Evolutionary conservation across 2,888 invertebrate species (phyloP).

Genomic region (Trachelus iudaicus): DNA sequence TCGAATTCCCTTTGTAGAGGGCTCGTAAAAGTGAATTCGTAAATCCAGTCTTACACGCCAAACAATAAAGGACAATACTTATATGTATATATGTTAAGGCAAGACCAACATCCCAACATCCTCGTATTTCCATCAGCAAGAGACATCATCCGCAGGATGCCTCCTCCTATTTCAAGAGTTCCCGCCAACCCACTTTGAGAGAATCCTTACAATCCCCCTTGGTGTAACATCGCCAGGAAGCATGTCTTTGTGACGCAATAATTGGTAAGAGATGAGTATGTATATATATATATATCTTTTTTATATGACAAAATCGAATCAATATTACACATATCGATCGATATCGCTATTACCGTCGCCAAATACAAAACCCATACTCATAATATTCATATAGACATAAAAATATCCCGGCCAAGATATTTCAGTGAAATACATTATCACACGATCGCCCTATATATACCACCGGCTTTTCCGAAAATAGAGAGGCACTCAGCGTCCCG

Average conservation of each 20-base stretch:
- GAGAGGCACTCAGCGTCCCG: not conserved
- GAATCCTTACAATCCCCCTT: not conserved
- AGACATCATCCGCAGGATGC: not conserved
- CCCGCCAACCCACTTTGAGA: not conserved
- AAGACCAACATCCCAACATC: not conserved
- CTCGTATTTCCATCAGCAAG: not conserved
- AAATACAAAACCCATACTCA: not conserved
- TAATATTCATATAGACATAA: no score
- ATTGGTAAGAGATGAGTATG: not conserved
- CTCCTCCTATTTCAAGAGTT: constrained; percentile 1
- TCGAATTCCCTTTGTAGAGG: not conserved
- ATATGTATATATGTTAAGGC: not conserved
- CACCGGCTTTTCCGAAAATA: not conserved
- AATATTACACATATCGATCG: not conserved
- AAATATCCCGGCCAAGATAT: not conserved
- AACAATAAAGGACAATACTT: not conserved
- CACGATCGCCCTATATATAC: not conserved
- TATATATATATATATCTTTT: no score
- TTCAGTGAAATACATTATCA: not conserved
- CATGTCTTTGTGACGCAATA: not conserved
- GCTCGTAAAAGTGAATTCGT: no score
- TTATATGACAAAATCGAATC: not conserved
- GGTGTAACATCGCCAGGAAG: not conserved
- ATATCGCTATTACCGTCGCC: not conserved
- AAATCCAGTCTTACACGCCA: not conserved